Conservation (phyloP, 2,888 invertebrate genomes). For the Sarcophaga caerulescens region DNA sequence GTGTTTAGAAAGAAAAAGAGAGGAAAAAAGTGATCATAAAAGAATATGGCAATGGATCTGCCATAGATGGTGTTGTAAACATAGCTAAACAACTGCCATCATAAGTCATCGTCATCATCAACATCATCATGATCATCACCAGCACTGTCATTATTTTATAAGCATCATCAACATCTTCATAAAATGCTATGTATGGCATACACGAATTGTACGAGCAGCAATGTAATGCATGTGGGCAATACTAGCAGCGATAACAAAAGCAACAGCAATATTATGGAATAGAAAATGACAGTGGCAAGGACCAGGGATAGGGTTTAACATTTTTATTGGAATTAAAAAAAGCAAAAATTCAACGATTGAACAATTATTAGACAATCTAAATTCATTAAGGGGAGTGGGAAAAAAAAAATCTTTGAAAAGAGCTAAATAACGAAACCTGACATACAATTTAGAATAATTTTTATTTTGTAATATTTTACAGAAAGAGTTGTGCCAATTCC, state of each 20-base stretch:
- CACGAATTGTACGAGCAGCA: background rate
- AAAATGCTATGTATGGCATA: constrained; percentile 23
- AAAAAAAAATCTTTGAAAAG: too few species aligned
- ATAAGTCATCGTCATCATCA: constrained; percentile 52
- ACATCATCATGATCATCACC: constrained; percentile 40
- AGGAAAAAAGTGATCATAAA: background rate
- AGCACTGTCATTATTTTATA: background rate
- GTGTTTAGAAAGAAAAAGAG: background rate
- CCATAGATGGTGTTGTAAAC: constrained; percentile 63
- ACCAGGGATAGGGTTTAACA: background rate
- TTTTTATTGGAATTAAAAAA: background rate
- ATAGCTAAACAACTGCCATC: constrained; percentile 57
- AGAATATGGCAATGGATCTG: constrained; percentile 57
- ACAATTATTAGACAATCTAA: too few species aligned
- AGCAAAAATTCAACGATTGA: background rate
- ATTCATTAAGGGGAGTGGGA: too few species aligned
- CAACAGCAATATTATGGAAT: background rate
- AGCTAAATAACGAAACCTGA: too few species aligned
- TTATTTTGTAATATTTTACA: too few species aligned
- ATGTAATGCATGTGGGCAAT: constrained; percentile 35
- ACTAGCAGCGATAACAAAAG: background rate
- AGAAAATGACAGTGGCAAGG: background rate
- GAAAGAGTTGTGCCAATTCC: too few species aligned
- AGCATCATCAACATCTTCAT: constrained; percentile 17
- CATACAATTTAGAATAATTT: too few species aligned